Conservation (phyloP, 2,888 invertebrate genomes). For the Aromia moschata region DNA sequence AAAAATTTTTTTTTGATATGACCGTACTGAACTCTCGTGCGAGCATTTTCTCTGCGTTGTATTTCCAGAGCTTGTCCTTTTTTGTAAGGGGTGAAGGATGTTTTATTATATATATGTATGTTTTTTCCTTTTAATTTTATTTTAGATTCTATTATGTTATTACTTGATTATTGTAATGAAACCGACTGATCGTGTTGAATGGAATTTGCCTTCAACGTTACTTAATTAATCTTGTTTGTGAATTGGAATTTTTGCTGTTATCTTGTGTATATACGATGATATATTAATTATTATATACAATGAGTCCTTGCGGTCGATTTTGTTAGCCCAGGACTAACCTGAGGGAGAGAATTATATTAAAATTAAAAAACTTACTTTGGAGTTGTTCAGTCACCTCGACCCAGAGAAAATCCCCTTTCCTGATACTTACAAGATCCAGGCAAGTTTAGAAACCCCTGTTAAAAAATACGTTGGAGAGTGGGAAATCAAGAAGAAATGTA, state of each 20-base stretch:
- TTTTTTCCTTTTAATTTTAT: constrained; percentile 39
- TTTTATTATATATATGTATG: constrained; percentile 34
- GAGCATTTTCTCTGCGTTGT: constrained; percentile 18
- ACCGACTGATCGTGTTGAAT: constrained; percentile 51
- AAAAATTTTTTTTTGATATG: constrained; percentile 37
- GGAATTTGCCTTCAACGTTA: constrained; percentile 37
- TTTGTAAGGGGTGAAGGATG: constrained; percentile 46
- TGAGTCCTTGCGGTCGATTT: constrained; percentile 62
- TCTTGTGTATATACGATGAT: constrained; percentile 48
- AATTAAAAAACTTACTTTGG: constrained; percentile 32
- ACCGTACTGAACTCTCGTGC: constrained; percentile 55
- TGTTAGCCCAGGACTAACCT: constrained; percentile 63
- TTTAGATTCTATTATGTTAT: constrained; percentile 36
- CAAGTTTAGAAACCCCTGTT: no score
- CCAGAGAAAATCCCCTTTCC: no score
- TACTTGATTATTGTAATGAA: constrained; percentile 34
- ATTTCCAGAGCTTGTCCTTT: constrained; percentile 41
- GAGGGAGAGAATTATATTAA: constrained; percentile 63
- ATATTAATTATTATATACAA: constrained; percentile 43
- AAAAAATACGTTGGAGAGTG: no score
- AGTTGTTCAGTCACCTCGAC: no score
- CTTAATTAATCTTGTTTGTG: constrained; percentile 51
- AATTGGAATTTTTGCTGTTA: constrained; percentile 51
- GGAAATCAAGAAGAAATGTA: no score
- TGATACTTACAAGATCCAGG: no score